Evolutionary conservation across 2,113 vertebrate genomes (phyloP), one percentile per base, ranked within the genome.

Genomic region (Rhabdornis inornatus): DNA sequence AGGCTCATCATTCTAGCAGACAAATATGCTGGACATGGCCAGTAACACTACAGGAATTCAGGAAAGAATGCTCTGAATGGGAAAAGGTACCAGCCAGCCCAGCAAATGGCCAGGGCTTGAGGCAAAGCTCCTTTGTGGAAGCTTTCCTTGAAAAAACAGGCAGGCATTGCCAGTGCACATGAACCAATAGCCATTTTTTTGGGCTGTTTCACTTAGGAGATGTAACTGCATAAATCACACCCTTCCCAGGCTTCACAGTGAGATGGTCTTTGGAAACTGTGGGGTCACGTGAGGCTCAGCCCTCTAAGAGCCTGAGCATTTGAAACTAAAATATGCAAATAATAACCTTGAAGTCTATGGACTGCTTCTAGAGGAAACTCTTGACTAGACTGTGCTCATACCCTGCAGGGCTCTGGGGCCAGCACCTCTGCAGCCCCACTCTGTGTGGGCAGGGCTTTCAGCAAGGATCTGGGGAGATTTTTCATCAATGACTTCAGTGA

Each of bases 101-200:
- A 78, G 37, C 12, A 60, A 79, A 49, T 1, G 5, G 19, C 21
- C 57, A 47, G 53, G 37, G 31, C 45, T 44, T 65, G 31, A 77
- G 15, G 37, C 42, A 84, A 72, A 74, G 28, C n/a, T 82, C 50
- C 28, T 53, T 35, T 3, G 6, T 40, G 45, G 64, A 65, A 31
- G 7, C 6, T 15, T 30, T 16, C 63, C 37, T 61, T 56, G n/a
- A 52, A 19, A 76, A 60, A 50, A 30, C 40, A 61, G 16, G 16
- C 0, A 1, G 39, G 44, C 8, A 20, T 5, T 49, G 25, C 45
- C 42, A 75, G 42, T 21, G 27, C 33, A 33, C 21, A 39, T 0
- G 0, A 21, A 68, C 30, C 35, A 12, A 3, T 13, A 40, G 49
- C 15, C 40, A 15, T n/a, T 52, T 78, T 42, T 37, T 4, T 5